A percentile compares a stretch with the other conserved stretches of the same genome.
These are phyloP conservation scores for Lochmaea capreae DNA, from an alignment of 2,888 invertebrate species.

Conservation along the genomic window DNA sequence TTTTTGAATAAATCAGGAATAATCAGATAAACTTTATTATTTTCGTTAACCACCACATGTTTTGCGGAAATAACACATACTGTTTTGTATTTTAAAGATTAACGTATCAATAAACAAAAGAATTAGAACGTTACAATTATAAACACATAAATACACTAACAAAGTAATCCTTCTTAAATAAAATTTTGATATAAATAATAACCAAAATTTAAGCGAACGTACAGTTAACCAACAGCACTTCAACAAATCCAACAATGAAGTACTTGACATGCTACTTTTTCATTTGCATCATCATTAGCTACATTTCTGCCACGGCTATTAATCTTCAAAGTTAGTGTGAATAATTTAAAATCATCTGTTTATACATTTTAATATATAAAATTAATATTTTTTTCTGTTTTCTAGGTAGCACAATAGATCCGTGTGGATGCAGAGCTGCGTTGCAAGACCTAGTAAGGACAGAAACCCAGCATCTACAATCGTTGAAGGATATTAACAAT, in stretches of 20 bases:
- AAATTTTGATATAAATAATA: constrained; percentile 11
- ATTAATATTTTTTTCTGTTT: background rate
- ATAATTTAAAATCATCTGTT: background rate
- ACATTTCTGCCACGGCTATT: constrained; percentile 4
- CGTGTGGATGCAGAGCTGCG: constrained; percentile 3
- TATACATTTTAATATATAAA: background rate
- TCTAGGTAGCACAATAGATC: background rate
- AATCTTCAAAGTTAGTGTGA: constrained; percentile 7
- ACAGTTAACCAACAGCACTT: constrained; percentile 16
- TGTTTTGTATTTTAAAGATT: background rate
- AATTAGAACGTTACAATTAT: background rate
- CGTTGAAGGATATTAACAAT: background rate
- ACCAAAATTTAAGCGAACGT: background rate
- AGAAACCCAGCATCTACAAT: background rate
- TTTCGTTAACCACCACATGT: background rate
- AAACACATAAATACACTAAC: background rate
- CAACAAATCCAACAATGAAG: constrained; percentile 10
- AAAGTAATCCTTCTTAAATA: constrained; percentile 8
- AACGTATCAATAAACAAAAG: background rate
- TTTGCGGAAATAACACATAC: background rate
- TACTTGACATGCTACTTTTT: background rate
- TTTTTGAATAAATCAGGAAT: too few species aligned
- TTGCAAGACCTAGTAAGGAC: background rate
- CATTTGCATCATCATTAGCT: background rate
- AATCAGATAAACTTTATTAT: too few species aligned